These are phyloP conservation scores for Synodontis membranacea DNA, from an alignment of 2,113 vertebrate species.

Conservation along the genomic window DNA sequence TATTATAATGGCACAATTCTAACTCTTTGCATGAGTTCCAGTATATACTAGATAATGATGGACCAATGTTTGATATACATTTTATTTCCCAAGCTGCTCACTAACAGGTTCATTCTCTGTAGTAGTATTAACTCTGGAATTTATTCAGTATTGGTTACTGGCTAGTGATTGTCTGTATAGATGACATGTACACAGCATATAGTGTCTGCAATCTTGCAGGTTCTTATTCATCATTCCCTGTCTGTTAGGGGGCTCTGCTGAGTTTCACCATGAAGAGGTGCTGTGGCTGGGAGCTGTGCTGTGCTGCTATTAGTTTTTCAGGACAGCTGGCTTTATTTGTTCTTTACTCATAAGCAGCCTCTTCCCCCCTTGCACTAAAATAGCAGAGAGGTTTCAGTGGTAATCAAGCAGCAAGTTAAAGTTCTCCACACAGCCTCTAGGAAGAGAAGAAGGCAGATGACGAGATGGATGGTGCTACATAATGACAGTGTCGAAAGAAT, in stretches of 20 bases:
- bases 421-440: neutral
- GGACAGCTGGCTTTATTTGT: conserved; percentile 65
- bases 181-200: conserved; percentile 67
- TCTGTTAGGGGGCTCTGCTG: conserved; percentile 67
- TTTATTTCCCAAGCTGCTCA: neutral
- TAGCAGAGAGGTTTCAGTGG: neutral
- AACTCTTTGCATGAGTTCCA: neutral
- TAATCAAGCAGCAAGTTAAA: neutral
- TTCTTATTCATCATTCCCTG: conserved; percentile 67
- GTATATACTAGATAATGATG: neutral
- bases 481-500: neutral
- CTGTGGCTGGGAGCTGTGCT: conserved; percentile 60
- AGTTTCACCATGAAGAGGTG: conserved; percentile 67
- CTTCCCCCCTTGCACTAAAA: neutral
- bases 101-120: conserved; percentile 27
- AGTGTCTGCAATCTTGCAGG: conserved; percentile 58
- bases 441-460: neutral
- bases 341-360: conserved; percentile 56
- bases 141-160: conserved; percentile 3
- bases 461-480: neutral
- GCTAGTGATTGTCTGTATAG: conserved; percentile 53
- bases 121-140: conserved; percentile 39
- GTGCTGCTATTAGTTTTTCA: conserved; percentile 64
- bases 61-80: neutral
- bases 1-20: neutral